Conservation (phyloP, 2,797 vertebrate genomes). For the Micromesistius poutassou region DNA sequence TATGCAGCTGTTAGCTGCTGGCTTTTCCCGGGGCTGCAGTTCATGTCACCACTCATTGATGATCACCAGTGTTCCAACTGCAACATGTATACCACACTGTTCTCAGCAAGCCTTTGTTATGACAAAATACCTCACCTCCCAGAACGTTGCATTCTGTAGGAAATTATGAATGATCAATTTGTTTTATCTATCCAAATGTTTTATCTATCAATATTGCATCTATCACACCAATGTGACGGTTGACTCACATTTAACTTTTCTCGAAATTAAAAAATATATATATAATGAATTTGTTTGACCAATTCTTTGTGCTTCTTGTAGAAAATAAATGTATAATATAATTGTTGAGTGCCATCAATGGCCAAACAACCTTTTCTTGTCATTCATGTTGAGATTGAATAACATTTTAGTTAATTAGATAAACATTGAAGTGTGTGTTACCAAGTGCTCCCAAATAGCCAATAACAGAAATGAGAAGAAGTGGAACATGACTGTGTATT, state of each 20-base stretch:
- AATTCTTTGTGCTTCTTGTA: no score
- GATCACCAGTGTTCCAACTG: background rate
- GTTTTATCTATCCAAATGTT: background rate
- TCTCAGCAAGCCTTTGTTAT: background rate
- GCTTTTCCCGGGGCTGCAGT: constrained; percentile 45
- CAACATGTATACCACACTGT: background rate
- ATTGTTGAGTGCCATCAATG: no score
- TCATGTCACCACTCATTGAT: constrained; percentile 58
- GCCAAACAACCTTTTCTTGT: no score
- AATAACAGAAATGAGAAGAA: background rate
- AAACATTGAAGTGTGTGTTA: no score
- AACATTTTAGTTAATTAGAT: no score
- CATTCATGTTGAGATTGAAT: no score
- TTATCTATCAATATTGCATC: background rate
- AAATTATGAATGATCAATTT: no score
- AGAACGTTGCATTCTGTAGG: background rate
- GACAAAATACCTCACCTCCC: background rate
- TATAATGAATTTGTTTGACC: no score
- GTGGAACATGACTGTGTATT: background rate
- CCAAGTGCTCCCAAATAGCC: no score
- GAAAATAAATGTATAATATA: no score
- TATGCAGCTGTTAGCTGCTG: constrained; percentile 69
- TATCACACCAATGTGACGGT: background rate
- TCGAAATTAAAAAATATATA: no score
- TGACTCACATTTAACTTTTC: background rate